Percentiles rank a stretch among this genome's conserved stretches.
phyloP scores from a whole-genome alignment of 2,113 vertebrate genomes.

The Brachyhypopomus gauderio region DNA sequence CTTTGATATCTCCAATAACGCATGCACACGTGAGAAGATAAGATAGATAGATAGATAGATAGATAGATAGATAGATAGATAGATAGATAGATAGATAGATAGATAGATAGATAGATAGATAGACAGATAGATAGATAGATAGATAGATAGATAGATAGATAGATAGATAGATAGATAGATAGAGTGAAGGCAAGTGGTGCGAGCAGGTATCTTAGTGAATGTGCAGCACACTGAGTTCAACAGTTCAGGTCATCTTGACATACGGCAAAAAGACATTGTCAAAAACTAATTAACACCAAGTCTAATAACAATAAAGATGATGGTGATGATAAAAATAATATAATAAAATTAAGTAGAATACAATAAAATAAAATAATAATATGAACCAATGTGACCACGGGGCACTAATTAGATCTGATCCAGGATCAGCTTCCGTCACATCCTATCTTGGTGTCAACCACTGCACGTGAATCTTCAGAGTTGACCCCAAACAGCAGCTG shows the following conservation, averaged over 20 bases:
- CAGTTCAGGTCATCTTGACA: conserved; percentile 13
- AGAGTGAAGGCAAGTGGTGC: conserved; percentile 17
- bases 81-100: no score
- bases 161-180: neutral
- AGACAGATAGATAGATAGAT: no score
- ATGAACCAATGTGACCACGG: neutral
- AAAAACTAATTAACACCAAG: neutral
- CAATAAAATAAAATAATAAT: neutral
- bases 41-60: no score
- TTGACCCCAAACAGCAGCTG: conserved; percentile 12
- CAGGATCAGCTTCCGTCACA: neutral
- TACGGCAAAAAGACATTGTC: conserved; percentile 4
- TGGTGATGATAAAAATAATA: neutral
- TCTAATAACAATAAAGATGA: neutral
- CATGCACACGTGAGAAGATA: neutral
- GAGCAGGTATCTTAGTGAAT: conserved; percentile 44
- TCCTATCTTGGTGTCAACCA: neutral
- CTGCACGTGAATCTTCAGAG: conserved; percentile 3
- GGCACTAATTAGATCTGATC: neutral
- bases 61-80: no score
- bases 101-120: no score
- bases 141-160: neutral
- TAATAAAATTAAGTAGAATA: neutral
- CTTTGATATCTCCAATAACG: conserved; percentile 40
- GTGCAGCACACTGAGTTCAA: neutral